These are phyloP conservation scores for Heptranchias perlo DNA, from an alignment of 2,113 vertebrate species.

Conservation along the genomic window DNA sequence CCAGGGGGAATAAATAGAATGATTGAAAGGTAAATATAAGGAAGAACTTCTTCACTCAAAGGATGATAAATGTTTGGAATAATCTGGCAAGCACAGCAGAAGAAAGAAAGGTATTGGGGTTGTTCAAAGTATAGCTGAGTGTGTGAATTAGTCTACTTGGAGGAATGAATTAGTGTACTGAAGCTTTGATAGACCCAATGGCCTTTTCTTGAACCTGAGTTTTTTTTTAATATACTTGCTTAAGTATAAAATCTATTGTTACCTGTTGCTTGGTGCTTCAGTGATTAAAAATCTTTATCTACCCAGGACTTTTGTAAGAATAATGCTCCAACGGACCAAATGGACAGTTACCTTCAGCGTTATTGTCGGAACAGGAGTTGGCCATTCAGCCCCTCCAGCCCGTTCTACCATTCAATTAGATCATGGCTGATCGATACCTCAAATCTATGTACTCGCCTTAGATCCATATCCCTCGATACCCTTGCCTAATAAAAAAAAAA, in stretches of 20 bases:
- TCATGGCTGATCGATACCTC: neutral
- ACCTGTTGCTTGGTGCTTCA: neutral
- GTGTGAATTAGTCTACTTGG: neutral
- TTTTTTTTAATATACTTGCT: neutral
- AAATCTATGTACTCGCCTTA: neutral
- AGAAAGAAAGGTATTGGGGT: neutral
- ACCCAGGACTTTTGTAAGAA: neutral
- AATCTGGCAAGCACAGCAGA: neutral
- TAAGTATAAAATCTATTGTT: neutral
- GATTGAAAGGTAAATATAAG: neutral
- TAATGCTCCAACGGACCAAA: neutral
- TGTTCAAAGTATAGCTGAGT: neutral
- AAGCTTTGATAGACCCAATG: neutral
- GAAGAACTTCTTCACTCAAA: neutral
- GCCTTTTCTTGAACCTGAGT: too few relatives aligned
- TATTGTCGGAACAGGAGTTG: neutral
- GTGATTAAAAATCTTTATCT: neutral
- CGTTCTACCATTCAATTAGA: neutral
- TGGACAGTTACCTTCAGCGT: neutral
- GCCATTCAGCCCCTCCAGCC: too few relatives aligned
- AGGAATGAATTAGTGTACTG: neutral
- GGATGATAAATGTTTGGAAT: neutral
- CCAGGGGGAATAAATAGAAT: neutral
- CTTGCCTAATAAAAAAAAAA: neutral
- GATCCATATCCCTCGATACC: too few relatives aligned